Percentiles rank a stretch among this genome's conserved stretches.
Conservation (phyloP, 2,888 invertebrate genomes). For the Synanthedon tipuliformis region DNA sequence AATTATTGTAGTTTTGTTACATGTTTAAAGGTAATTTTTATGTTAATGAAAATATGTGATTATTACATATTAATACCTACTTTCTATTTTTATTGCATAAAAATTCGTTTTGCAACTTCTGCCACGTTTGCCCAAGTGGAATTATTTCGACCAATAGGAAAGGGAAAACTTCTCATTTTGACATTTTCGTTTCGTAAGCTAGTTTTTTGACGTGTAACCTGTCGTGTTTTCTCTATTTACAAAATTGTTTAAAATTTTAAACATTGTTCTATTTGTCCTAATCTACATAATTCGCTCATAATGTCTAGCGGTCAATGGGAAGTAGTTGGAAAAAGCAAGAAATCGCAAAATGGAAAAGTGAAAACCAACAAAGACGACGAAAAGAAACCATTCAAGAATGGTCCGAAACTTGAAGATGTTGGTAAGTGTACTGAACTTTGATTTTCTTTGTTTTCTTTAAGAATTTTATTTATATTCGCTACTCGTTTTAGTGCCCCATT, state of each 20-base stretch:
- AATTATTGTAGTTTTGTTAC: neutral
- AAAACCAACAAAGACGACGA: constrained; percentile 69
- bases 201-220: constrained; percentile 62
- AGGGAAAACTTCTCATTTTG: constrained; percentile 11
- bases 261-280: neutral
- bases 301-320: constrained; percentile 76
- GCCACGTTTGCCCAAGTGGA: constrained; percentile 66
- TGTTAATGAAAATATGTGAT: neutral
- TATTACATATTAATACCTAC: no score
- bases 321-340: constrained; percentile 77
- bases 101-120: neutral
- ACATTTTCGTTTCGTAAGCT: constrained; percentile 15
- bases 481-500: constrained; percentile 70
- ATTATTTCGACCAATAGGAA: constrained; percentile 40
- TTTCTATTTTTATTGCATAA: no score
- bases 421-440: constrained; percentile 64
- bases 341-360: constrained; percentile 63
- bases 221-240: constrained; percentile 53
- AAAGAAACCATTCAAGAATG: constrained; percentile 72
- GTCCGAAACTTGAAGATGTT: constrained; percentile 80
- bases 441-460: constrained; percentile 5
- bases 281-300: constrained; percentile 11
- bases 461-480: constrained; percentile 9
- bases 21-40: neutral
- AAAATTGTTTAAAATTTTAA: constrained; percentile 24